Conservation (phyloP, 2,113 vertebrate species). For the Phocoena sinus region DNA sequence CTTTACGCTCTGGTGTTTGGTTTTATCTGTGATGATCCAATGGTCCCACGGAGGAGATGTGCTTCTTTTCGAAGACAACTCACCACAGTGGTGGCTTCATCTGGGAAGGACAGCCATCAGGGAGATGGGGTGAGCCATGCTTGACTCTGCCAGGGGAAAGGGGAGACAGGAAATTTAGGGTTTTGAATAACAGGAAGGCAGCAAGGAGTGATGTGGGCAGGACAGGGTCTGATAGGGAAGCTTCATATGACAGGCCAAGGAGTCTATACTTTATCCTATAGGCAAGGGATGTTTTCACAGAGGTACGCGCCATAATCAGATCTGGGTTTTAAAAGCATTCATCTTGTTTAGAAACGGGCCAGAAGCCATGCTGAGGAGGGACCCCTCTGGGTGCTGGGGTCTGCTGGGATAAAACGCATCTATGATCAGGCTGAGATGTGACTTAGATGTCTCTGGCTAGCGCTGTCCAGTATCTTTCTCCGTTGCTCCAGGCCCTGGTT, state of each 20-base stretch:
- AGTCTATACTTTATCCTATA: background rate
- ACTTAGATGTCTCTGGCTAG: background rate
- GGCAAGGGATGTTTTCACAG: background rate
- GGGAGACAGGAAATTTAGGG: background rate
- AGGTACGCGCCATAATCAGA: fast-evolving
- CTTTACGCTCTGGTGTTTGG: background rate
- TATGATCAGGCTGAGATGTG: background rate
- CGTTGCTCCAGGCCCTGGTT: background rate
- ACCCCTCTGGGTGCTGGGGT: background rate
- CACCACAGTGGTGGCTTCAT: background rate
- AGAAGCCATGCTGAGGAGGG: background rate
- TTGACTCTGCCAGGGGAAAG: background rate
- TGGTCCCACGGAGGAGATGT: background rate
- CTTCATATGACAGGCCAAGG: no score
- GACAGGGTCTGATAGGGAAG: background rate
- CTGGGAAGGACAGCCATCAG: background rate
- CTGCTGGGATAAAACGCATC: background rate
- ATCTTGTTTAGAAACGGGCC: background rate
- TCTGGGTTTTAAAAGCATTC: background rate
- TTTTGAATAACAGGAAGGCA: background rate
- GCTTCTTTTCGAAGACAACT: background rate
- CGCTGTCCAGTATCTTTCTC: background rate
- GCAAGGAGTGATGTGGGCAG: fast-evolving
- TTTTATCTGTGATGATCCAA: background rate
- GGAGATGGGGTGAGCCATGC: background rate